Conservation (phyloP, 2,797 vertebrate species). For the Rhabdomys pumilio region DNA sequence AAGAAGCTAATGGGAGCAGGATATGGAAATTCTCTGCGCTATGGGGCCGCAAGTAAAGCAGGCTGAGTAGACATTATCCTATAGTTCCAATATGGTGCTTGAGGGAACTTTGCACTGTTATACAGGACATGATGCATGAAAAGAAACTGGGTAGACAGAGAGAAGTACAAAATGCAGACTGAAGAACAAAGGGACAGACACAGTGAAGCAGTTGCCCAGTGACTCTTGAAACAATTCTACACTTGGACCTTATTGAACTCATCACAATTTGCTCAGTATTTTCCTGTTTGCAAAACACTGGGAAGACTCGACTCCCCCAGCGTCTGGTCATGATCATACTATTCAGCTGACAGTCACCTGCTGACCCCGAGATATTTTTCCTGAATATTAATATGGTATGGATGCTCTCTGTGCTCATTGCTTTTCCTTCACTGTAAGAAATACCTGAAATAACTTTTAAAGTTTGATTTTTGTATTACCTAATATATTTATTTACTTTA, state of each 20-base stretch:
- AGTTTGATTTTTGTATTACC: not conserved
- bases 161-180: not conserved
- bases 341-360: not conserved
- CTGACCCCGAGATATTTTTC: not conserved
- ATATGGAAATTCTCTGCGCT: not conserved
- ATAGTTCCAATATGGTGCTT: rapidly evolving
- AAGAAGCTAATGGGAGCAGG: not conserved
- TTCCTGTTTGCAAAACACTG: not conserved
- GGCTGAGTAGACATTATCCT: rapidly evolving
- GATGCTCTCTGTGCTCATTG: not conserved
- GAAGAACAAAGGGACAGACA: not conserved
- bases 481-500: not conserved
- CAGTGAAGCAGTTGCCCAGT: not conserved
- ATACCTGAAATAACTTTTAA: not conserved
- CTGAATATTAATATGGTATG: not conserved
- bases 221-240: not conserved
- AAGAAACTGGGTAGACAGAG: rapidly evolving
- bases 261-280: not conserved
- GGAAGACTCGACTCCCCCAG: not conserved
- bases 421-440: not conserved
- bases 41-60: not conserved
- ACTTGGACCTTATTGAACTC: not conserved
- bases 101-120: not conserved
- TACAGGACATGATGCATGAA: not conserved
- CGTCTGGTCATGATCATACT: rapidly evolving